Evolutionary conservation across 1,140 invertebrate species (phyloP).

Genomic region (Dysdera silvatica): DNA sequence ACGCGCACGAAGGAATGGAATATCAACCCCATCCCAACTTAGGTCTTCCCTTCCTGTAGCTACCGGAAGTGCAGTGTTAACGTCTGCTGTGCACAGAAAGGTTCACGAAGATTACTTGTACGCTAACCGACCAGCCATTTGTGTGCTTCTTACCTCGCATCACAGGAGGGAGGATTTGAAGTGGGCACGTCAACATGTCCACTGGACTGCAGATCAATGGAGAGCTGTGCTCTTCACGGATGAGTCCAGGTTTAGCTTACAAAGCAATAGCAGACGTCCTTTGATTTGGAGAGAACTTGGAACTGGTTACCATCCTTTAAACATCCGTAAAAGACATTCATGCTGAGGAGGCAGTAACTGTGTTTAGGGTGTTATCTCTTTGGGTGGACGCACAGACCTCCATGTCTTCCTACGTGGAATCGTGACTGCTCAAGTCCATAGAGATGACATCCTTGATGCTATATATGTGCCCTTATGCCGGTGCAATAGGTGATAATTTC

Average conservation of each 20-base stretch:
- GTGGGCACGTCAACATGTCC: not conserved
- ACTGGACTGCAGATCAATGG: not conserved
- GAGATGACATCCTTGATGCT: slow-evolving; percentile 6
- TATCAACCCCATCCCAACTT: not conserved
- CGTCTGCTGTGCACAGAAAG: not conserved
- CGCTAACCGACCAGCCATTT: not conserved
- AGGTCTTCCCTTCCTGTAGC: not conserved
- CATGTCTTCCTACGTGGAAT: not conserved
- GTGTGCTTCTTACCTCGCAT: not conserved
- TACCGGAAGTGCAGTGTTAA: not conserved
- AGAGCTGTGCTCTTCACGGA: not conserved
- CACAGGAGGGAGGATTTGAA: not conserved
- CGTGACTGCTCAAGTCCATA: not conserved
- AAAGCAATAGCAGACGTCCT: not conserved
- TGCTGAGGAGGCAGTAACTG: not conserved
- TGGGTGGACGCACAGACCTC: not conserved
- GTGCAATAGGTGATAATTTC: not conserved
- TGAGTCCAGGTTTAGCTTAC: not conserved
- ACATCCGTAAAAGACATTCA: not conserved
- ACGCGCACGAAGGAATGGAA: not conserved
- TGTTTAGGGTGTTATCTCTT: not conserved
- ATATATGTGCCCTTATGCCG: not conserved
- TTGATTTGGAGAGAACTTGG: not conserved
- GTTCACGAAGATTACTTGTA: not conserved
- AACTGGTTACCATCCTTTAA: not conserved